Base-by-base conservation (phyloP, 2,113 vertebrate species). In the Orientallactaga bullata region DNA sequence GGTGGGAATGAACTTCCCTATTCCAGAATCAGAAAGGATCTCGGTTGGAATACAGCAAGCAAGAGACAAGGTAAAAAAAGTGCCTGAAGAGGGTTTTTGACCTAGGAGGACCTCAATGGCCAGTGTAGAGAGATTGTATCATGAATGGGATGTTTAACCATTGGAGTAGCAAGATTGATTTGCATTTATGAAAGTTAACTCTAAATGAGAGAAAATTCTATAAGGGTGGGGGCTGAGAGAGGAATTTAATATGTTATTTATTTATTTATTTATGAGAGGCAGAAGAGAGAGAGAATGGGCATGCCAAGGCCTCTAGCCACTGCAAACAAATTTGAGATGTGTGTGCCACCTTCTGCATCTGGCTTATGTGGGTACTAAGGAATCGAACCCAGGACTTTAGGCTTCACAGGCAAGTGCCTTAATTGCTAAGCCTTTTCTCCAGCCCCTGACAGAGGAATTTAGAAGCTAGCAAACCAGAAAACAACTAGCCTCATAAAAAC, bases 111-210 rank as follows among this genome's bases (percentile, higher is more conserved):
- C 15, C 39, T 84, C n/a, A 11, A 3, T 78, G 39, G 9, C 11
- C 66, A 87, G 13, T 6, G 1, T 5, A 78, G 55, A 60, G 71
- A 93, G 51, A 73, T 73, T 71, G 76, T 72, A 88, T 47, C 66
- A n/a, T 23, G 26, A 92, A 37, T 12, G 65, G 55, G 23, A 69
- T 61, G 65, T 47, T 65, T 78, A 91, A 47, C 3, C 76, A 88
- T 8, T 23, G 4, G 16, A 47, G 16, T 20, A 42, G 61, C 80
- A 78, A 72, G 11, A 13, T 12, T 73, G 55, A 77, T 79, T 80
- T 85, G 20, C 11, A 74, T 65, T 88, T 92, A 61, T 23, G 35
- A 81, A 94, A 83, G 26, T 90, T 71, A 91, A 87, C 23, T 79
- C 23, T 71, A 18, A 91, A 28, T 23, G 37, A 91, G 0, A 58